A percentile compares a stretch with the other conserved stretches of the same genome.
Evolutionary conservation across 2,888 invertebrate genomes (phyloP).

Genomic region (Lasius fuliginosus): DNA sequence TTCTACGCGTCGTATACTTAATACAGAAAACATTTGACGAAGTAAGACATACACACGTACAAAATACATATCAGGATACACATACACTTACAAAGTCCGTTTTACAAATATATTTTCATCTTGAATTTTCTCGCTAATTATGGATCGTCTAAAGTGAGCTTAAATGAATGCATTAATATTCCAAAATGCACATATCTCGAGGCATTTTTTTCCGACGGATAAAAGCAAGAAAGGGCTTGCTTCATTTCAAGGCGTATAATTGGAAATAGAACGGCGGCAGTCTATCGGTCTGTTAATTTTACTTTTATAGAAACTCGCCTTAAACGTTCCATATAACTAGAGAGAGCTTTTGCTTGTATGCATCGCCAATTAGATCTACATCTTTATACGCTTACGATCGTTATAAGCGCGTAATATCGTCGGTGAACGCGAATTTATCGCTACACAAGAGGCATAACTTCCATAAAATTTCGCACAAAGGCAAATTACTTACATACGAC

Average conservation of each 20-base stretch:
- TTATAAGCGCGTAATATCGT: constrained; percentile 20
- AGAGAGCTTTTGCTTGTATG: background rate
- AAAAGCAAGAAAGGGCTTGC: background rate
- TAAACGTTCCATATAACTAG: background rate
- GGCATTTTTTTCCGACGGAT: background rate
- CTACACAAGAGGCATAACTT: constrained; percentile 20
- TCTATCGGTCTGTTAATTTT: background rate
- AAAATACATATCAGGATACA: too few relatives aligned
- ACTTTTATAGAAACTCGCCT: background rate
- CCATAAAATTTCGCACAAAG: constrained; percentile 35
- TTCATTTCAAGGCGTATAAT: background rate
- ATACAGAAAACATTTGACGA: too few relatives aligned
- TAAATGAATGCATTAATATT: background rate
- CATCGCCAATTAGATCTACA: constrained; percentile 40
- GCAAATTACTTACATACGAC: constrained; percentile 35
- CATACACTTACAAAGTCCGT: background rate
- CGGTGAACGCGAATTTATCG: constrained; percentile 10
- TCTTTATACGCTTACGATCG: constrained; percentile 24
- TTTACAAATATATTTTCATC: background rate
- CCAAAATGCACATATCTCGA: background rate
- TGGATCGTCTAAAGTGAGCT: background rate
- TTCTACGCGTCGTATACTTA: too few relatives aligned
- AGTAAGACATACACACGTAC: too few relatives aligned
- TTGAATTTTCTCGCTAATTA: background rate
- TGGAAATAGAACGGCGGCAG: background rate